Percentiles rank a stretch among this genome's conserved stretches.
These are phyloP conservation scores for Muscicapa comitata DNA, from an alignment of 2,797 vertebrate genomes.

Conservation along the genomic window DNA sequence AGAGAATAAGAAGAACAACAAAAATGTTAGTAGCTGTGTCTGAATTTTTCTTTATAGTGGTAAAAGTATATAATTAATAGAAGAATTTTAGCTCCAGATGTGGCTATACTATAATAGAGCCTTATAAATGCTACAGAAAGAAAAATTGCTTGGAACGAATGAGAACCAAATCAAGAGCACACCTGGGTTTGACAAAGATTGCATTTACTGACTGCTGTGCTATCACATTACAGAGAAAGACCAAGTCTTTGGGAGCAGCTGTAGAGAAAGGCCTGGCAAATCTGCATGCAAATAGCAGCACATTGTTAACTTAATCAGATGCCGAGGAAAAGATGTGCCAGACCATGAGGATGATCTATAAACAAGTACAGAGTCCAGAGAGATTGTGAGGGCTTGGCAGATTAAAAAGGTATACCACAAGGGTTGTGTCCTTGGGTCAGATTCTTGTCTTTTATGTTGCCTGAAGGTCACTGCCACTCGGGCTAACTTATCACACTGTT, in stretches of 20 bases:
- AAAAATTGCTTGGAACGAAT: conserved; percentile 94
- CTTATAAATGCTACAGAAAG: conserved; percentile 93
- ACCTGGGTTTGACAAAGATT: conserved; percentile 99
- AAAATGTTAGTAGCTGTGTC: conserved; percentile 72
- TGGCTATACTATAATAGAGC: conserved; percentile 98
- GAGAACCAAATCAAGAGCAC: conserved; percentile 96
- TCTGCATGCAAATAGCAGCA: conserved; percentile 99
- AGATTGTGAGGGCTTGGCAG: conserved; percentile 78
- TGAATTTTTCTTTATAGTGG: conserved; percentile 79
- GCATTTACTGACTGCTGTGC: conserved; percentile 98
- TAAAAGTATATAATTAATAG: conserved; percentile 99
- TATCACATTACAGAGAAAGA: conserved; percentile 95
- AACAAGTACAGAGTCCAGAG: conserved; percentile 78
- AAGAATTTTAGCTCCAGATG: conserved; percentile 95
- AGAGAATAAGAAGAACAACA: conserved; percentile 91
- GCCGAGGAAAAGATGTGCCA: conserved; percentile 89
- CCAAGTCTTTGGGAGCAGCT: conserved; percentile 90
- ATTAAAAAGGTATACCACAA: conserved; percentile 80
- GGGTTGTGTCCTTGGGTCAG: conserved; percentile 75
- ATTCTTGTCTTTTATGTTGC: conserved; percentile 43
- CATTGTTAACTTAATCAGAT: conserved; percentile 99
- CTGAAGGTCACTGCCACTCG: conserved; percentile 57
- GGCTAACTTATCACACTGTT: conserved; percentile 30
- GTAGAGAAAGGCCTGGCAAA: conserved; percentile 92
- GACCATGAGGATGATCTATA: conserved; percentile 76